Evolutionary conservation across 1,140 invertebrate genomes (phyloP).

Genomic region (Aphelenchoides fujianensis): DNA sequence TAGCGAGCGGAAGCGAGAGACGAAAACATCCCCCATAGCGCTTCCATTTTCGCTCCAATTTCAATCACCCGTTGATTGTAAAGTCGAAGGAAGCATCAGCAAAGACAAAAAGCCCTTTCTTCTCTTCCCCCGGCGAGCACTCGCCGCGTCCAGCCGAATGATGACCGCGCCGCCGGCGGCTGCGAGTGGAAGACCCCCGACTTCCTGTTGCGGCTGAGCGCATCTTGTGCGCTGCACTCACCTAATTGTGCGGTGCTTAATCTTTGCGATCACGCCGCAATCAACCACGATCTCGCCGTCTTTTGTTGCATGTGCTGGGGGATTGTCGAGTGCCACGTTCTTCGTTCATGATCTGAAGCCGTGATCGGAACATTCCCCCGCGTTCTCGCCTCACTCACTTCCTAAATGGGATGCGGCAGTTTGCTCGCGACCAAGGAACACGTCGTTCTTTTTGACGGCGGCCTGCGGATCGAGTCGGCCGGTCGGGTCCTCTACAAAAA

Average conservation of each 20-base stretch:
- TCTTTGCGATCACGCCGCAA: background rate
- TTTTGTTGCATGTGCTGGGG: too few species aligned
- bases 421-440: conserved; percentile 27
- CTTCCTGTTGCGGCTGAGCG: background rate
- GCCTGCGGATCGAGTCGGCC: conserved; percentile 33
- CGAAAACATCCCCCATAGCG: background rate
- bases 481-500: conserved; percentile 31
- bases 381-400: background rate
- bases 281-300: background rate
- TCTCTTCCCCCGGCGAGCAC: background rate
- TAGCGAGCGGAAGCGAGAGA: background rate
- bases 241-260: background rate
- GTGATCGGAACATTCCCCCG: background rate
- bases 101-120: background rate
- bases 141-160: too few species aligned
- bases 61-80: background rate
- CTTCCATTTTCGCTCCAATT: background rate
- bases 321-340: too few species aligned
- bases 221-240: background rate
- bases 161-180: background rate
- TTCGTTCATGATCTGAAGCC: background rate
- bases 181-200: background rate
- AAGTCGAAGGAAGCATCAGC: background rate
- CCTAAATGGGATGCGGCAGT: conserved; percentile 14
- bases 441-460: conserved; percentile 37